Evolutionary conservation across 2,797 vertebrate genomes (phyloP), one percentile per base, ranked within the genome.

Genomic region (Hydrophis major): DNA sequence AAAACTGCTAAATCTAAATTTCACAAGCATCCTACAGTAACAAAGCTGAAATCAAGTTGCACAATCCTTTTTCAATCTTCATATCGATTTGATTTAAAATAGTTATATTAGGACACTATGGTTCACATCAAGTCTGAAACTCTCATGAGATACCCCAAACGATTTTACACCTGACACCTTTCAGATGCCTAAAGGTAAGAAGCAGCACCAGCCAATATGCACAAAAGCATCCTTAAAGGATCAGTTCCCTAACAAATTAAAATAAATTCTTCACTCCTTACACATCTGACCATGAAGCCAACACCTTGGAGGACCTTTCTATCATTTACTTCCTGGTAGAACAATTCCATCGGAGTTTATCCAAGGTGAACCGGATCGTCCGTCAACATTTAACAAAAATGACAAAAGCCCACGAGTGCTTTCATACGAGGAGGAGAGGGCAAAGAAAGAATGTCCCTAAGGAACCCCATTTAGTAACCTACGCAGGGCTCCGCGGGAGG

Each of bases 221-320:
- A 50, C 56, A 66, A 83, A 89, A 20, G 66, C 50, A 90, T 88
- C 66, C 20, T 27, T 25, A 61, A 87, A 90, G 61, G 55, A 57
- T 59, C 16, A 78, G 12, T 32, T 16, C 28, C 32, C 69, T 86
- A 42, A 28, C 66, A 53, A 86, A 56, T 83, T 53, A 74, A 60
- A 69, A 0, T 6, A 22, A 42, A 92, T 93, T 53, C 69, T n/a
- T 61, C 28, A 60, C 3, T 87, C 25, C 22, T 61, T n/a, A 16
- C 6, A 59, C 27, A n/a, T 86, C 66, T 50, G 90, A 89, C 93
- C 93, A 89, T 91, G 57, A 91, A 50, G 90, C 69, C 87, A 91
- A 63, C 47, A 66, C 47, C 60, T 69, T 56, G 63, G 32, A 74
- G 16, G 32, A 78, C 42, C n/a, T 83, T 83, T 83, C 66, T 61